phyloP scores from a whole-genome alignment of 92 coral and sea anemone genomes.

The Phenganax marumi region DNA sequence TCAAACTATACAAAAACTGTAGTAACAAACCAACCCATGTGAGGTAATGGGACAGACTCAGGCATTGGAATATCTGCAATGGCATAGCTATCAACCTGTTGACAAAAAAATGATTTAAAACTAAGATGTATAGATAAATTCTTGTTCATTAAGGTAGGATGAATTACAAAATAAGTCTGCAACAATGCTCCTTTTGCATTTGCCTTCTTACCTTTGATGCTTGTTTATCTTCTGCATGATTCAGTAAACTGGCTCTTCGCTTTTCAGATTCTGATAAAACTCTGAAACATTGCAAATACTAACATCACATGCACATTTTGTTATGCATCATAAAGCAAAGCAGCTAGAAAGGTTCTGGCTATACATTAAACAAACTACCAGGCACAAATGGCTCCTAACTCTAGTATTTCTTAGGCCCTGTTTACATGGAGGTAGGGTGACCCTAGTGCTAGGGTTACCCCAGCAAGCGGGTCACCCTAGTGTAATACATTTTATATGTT shows the following conservation, averaged over 20 bases:
- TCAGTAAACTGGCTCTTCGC: constrained; percentile 16
- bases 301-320: background rate
- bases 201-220: background rate
- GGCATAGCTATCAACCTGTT: constrained; percentile 38
- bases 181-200: constrained; percentile 4
- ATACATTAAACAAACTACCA: background rate
- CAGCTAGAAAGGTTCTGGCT: too few relatives aligned
- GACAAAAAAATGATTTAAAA: background rate
- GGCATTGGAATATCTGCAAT: constrained; percentile 81
- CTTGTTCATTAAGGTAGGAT: too few relatives aligned
- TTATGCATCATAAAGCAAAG: background rate
- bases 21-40: constrained; percentile 61
- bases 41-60: constrained; percentile 85
- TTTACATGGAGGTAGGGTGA: too few relatives aligned
- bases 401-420: constrained; percentile 13
- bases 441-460: too few relatives aligned
- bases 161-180: background rate
- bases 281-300: background rate
- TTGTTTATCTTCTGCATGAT: constrained; percentile 50
- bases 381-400: background rate
- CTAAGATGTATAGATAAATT: too few relatives aligned
- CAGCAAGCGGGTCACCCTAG: too few relatives aligned
- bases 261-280: constrained; percentile 37
- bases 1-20: background rate
- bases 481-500: too few relatives aligned